Base-by-base conservation (phyloP, 2,888 invertebrate species). In the Asteroscopus sphinx region DNA sequence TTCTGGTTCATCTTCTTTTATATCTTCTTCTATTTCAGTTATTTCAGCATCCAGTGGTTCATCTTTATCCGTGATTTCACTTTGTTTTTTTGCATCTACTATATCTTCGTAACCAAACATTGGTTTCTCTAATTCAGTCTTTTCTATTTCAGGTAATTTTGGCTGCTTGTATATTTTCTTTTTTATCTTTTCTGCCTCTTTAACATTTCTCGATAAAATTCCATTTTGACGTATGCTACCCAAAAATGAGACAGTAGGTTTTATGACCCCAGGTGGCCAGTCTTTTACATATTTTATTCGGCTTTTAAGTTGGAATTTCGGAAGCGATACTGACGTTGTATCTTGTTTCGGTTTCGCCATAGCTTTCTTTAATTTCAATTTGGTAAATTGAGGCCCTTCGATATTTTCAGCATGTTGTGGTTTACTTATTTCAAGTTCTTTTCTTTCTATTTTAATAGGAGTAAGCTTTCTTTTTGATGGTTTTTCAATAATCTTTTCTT, bases 281-380 rank as follows among this genome's bases (percentile, higher is more conserved):
- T 96, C 96, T 42, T 92, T 86, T 11, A 95, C 62, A 72, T 95
- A 95, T 44, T 90, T 95, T 7, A 97, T 96, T 68, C 96, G 95
- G 82, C 97, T 97, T 79, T 96, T 97, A 0, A 97, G 88, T 78
- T 96, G 95, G 65, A 96, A 95, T 82, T 96, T 96, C 0, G 96
- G 97, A 46, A 97, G 87, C 63, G 88, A 87, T 0, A 90, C 80
- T 28, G 85, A 68, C 9, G 88, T 70, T 7, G 83, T 70, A 41
- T 94, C 94, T 75, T 90, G 87, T 76, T 95, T 95, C 6, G 95
- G 89, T 65, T 95, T 92, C 0, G 89, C 76, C 1, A 92, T 76
- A 3, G 95, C 88, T 87, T 96, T 97, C 82, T 95, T 97, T 37
- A 97, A 89, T 88, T 97, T 97, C 0, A 97, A 92, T 80, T 96